A percentile compares a stretch with the other conserved stretches of the same genome.
Conservation (phyloP, 2,113 vertebrate genomes). For the Platysternon megacephalum region DNA sequence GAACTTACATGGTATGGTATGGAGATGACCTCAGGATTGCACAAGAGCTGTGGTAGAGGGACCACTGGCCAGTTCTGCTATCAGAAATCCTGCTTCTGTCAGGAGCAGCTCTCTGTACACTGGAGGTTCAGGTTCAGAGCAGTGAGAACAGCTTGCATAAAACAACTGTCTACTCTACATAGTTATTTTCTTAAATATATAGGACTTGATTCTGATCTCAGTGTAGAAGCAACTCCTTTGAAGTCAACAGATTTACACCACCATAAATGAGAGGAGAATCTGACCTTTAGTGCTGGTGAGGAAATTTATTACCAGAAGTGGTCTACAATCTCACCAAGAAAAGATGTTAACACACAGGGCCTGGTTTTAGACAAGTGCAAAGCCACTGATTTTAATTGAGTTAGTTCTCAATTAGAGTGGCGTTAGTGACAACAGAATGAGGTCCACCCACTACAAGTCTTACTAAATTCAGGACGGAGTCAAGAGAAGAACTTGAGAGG, state of each 20-base stretch:
- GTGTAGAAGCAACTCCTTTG: background rate
- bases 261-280: background rate
- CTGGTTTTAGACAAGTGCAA: background rate
- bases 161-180: background rate
- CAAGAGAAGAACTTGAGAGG: background rate
- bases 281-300: too few species aligned
- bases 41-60: background rate
- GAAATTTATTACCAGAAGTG: background rate
- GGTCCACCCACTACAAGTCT: too few species aligned
- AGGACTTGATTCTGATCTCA: background rate
- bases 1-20: background rate
- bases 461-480: background rate
- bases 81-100: background rate
- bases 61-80: background rate
- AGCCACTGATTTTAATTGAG: background rate
- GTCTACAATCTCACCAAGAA: background rate
- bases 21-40: background rate
- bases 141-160: background rate
- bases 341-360: too few species aligned
- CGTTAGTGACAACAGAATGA: background rate
- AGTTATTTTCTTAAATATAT: background rate
- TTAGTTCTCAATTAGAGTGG: background rate
- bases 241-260: background rate
- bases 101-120: background rate
- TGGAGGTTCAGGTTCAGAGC: background rate